These are phyloP conservation scores for Syrrhaptes paradoxus DNA, from an alignment of 2,113 vertebrate species.

Conservation along the genomic window DNA sequence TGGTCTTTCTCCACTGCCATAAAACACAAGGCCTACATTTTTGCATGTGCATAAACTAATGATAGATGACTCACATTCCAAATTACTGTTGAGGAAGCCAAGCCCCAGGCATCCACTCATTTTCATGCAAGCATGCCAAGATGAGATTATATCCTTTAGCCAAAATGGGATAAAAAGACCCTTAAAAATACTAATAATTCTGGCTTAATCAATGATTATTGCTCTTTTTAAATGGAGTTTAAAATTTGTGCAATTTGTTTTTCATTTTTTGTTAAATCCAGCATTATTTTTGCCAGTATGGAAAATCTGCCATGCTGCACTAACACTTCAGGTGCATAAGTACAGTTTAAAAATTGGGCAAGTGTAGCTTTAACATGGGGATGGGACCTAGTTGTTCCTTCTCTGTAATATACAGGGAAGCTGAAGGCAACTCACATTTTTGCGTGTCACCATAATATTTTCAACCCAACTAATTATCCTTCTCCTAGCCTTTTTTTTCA, in stretches of 20 bases:
- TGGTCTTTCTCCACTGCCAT: not conserved
- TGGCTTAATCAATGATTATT: conserved; percentile 26
- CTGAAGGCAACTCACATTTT: not conserved
- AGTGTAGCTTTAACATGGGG: not conserved
- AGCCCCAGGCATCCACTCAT: not conserved
- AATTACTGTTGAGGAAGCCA: conserved; percentile 28
- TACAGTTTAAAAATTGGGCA: not conserved
- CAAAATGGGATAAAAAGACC: conserved; percentile 17
- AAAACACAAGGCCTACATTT: conserved; percentile 3
- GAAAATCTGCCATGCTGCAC: not conserved
- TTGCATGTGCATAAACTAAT: not conserved
- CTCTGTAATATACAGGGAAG: not conserved
- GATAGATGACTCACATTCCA: conserved; percentile 11
- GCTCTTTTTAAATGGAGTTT: conserved; percentile 9
- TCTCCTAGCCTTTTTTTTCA: not conserved
- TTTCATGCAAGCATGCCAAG: conserved; percentile 19
- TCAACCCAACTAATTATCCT: not conserved
- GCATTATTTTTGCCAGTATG: not conserved
- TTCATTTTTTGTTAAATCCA: not conserved
- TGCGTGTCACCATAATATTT: not conserved
- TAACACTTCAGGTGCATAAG: not conserved
- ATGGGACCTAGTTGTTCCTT: not conserved
- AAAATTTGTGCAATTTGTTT: not conserved
- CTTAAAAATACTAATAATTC: conserved; percentile 32
- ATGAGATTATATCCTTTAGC: conserved; percentile 7